These are phyloP conservation scores for Drosophila setifemur DNA, from an alignment of 1,140 invertebrate species.

Conservation along the genomic window DNA sequence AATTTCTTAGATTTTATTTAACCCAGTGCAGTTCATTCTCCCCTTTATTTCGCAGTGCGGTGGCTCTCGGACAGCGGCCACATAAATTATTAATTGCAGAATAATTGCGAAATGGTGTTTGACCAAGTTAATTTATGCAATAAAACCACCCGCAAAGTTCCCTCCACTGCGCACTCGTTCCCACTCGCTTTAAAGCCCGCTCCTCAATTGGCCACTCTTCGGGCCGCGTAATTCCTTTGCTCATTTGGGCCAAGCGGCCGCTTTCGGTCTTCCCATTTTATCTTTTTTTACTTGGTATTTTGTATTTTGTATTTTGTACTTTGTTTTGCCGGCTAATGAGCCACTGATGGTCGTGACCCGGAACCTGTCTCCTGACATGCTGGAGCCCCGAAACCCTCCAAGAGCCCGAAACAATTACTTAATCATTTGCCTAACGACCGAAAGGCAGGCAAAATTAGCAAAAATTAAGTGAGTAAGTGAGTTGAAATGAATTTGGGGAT, in stretches of 20 bases:
- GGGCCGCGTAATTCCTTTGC: conserved; percentile 39
- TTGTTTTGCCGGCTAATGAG: conserved; percentile 41
- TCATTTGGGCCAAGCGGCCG: conserved; percentile 33
- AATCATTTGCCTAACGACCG: conserved; percentile 47
- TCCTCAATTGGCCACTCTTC: conserved; percentile 30
- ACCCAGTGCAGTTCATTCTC: no score
- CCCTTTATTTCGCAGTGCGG: background rate
- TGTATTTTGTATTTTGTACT: background rate
- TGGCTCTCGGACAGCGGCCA: conserved; percentile 29
- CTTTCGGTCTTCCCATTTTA: background rate
- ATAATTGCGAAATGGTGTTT: conserved; percentile 60
- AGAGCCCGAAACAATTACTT: conserved; percentile 33
- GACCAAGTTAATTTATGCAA: conserved; percentile 60
- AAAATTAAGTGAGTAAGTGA: conserved; percentile 35
- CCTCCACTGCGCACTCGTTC: background rate
- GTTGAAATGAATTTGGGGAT: conserved; percentile 24
- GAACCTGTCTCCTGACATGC: conserved; percentile 7
- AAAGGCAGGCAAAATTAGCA: conserved; percentile 43
- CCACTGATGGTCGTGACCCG: conserved; percentile 51
- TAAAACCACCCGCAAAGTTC: conserved; percentile 31
- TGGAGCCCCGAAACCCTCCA: background rate
- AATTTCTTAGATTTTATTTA: background rate
- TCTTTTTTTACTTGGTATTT: background rate
- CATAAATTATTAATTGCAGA: conserved; percentile 61
- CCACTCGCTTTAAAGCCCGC: conserved; percentile 25